A percentile compares a stretch with the other conserved stretches of the same genome.
phyloP scores from a whole-genome alignment of 2,797 vertebrate species.

The Peromyscus nudipes region DNA sequence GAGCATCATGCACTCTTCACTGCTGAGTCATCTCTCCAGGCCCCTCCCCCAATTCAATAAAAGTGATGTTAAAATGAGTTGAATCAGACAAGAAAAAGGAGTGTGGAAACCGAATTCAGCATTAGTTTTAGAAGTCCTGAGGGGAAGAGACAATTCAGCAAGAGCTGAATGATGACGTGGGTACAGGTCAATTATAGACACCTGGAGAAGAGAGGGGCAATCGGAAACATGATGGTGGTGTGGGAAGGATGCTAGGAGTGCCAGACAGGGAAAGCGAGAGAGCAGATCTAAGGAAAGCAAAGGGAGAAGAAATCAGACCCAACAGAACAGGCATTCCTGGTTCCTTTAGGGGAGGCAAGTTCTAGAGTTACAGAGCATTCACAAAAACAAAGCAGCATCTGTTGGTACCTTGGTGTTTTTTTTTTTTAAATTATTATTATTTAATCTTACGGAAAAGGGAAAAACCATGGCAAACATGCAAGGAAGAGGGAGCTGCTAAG shows the following conservation, averaged over 20 bases:
- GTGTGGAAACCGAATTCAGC: not conserved
- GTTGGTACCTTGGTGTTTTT: not conserved
- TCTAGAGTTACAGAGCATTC: not conserved
- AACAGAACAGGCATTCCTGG: not conserved
- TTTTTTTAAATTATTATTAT: not conserved
- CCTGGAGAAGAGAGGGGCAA: not conserved
- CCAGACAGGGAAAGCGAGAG: not conserved
- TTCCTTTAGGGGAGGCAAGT: not conserved
- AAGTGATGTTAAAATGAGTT: not conserved
- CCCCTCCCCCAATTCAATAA: not conserved
- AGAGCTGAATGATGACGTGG: not conserved
- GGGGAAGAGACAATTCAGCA: not conserved
- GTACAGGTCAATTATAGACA: fast-evolving
- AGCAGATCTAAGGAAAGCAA: not conserved
- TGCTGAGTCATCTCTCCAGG: not conserved
- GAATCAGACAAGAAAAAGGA: not conserved
- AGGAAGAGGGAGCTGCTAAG: not conserved
- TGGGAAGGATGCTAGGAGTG: not conserved
- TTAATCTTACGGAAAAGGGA: not conserved
- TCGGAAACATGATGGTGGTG: not conserved
- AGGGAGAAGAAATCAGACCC: not conserved
- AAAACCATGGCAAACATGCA: not conserved
- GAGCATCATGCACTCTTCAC: not conserved
- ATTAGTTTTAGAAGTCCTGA: not conserved
- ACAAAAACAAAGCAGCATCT: not conserved